Evolutionary conservation across 2,888 invertebrate genomes (phyloP).

Genomic region (Onchidella celtica): DNA sequence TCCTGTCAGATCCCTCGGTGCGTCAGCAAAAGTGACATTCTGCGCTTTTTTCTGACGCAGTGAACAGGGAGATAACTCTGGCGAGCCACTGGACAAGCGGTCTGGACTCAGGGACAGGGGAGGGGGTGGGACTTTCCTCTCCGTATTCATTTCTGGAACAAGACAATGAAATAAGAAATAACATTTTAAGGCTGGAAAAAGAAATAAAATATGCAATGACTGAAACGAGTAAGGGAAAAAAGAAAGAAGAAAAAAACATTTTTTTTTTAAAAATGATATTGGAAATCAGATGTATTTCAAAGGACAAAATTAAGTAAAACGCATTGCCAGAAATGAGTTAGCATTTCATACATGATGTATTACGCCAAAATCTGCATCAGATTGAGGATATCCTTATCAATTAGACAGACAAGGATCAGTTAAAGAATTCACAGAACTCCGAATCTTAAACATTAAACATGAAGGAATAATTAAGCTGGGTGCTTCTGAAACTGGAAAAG

Average conservation of each 20-base stretch:
- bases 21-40: conserved; percentile 30
- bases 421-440: too few species aligned
- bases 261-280: too few species aligned
- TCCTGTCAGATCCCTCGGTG: not conserved
- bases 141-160: conserved; percentile 17
- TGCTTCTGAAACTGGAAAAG: too few species aligned
- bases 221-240: not conserved
- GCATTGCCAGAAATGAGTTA: too few species aligned
- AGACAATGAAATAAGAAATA: not conserved
- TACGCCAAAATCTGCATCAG: too few species aligned
- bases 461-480: too few species aligned
- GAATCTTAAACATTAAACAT: too few species aligned
- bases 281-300: too few species aligned
- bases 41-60: conserved; percentile 30
- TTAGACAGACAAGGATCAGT: too few species aligned
- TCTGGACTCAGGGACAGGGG: conserved; percentile 36
- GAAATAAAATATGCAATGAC: not conserved
- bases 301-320: too few species aligned
- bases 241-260: not conserved
- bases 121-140: conserved; percentile 6
- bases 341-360: too few species aligned
- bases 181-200: not conserved
- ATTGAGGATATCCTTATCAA: too few species aligned
- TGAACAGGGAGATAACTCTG: conserved; percentile 33
- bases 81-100: conserved; percentile 12